Evolutionary conservation across 2,888 invertebrate genomes (phyloP).

Genomic region (Sarcophaga caerulescens): DNA sequence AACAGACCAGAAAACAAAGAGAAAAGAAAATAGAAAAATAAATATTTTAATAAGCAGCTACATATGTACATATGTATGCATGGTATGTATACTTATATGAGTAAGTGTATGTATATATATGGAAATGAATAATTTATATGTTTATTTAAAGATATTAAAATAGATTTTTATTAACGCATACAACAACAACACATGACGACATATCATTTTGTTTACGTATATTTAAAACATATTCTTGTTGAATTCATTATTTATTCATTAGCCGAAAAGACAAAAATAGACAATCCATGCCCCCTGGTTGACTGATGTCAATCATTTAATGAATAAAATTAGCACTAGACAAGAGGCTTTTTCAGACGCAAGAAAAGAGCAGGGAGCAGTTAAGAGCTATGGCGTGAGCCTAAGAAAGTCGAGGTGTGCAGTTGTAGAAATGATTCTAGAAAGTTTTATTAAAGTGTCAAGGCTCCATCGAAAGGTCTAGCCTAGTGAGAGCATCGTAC

Average conservation of each 20-base stretch:
- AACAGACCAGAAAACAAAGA: neutral
- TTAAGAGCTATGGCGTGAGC: too few relatives aligned
- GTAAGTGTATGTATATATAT: neutral
- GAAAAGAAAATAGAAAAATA: neutral
- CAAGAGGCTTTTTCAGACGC: too few relatives aligned
- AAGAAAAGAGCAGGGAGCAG: too few relatives aligned
- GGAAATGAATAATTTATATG: slow-evolving; percentile 30
- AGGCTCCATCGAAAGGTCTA: too few relatives aligned
- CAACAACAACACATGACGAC: too few relatives aligned
- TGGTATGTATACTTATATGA: neutral
- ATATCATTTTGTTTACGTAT: neutral
- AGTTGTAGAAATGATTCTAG: too few relatives aligned
- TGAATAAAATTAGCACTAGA: too few relatives aligned
- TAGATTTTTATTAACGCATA: slow-evolving; percentile 16
- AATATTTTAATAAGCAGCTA: neutral
- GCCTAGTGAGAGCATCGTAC: too few relatives aligned
- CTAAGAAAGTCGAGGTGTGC: too few relatives aligned
- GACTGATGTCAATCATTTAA: neutral
- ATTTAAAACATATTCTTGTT: slow-evolving; percentile 5
- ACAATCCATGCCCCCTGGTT: neutral
- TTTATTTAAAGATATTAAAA: slow-evolving; percentile 20
- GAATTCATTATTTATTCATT: slow-evolving; percentile 25
- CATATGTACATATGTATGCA: neutral
- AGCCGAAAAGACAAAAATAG: neutral
- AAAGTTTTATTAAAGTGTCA: too few relatives aligned